These are phyloP conservation scores for Gopherus evgoodei DNA, from an alignment of 2,113 vertebrate species.

Conservation along the genomic window DNA sequence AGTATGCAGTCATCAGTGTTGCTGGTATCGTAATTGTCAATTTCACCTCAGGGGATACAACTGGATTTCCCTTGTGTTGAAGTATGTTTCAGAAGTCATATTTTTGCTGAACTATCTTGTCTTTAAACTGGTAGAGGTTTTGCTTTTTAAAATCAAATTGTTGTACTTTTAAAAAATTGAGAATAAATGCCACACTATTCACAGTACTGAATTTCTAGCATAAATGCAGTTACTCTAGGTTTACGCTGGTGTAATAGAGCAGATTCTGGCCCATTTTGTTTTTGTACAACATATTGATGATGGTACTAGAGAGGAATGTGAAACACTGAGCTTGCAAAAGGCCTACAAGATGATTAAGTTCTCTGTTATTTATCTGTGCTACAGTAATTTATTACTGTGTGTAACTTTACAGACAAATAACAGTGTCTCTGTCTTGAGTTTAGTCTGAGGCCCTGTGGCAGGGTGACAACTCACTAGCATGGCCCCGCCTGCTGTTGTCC, in stretches of 20 bases:
- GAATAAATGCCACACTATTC: neutral
- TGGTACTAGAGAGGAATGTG: neutral
- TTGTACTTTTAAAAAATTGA: neutral
- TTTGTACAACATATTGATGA: neutral
- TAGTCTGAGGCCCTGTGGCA: neutral
- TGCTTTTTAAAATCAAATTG: neutral
- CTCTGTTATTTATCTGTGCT: neutral
- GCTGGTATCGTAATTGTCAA: accelerated
- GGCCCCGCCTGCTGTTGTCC: too few relatives aligned
- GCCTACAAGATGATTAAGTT: neutral
- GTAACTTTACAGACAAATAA: neutral
- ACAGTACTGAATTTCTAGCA: neutral
- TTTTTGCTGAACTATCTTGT: neutral
- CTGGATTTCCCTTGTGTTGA: neutral
- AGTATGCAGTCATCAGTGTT: neutral
- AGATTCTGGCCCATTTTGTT: neutral
- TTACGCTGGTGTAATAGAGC: neutral
- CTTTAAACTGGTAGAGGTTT: neutral
- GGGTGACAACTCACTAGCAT: too few relatives aligned
- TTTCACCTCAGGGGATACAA: neutral
- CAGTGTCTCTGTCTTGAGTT: accelerated
- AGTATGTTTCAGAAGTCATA: neutral
- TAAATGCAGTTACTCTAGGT: neutral
- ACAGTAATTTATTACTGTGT: neutral
- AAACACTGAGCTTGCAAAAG: neutral